Conservation (phyloP, 2,113 vertebrate genomes). For the Mastomys natalensis region DNA sequence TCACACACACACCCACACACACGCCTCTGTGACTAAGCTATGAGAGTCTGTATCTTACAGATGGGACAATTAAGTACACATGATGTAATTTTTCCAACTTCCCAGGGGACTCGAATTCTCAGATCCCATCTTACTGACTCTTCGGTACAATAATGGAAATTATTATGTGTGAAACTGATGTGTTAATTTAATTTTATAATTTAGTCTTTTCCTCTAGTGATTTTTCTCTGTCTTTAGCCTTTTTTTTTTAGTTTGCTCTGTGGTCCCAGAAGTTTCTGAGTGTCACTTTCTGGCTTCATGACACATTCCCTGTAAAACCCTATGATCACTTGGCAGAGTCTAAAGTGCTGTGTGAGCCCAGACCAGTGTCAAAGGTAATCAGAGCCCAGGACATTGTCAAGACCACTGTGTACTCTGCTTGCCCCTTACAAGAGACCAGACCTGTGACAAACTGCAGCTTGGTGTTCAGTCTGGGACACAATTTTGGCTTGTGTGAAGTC, state of each 20-base stretch:
- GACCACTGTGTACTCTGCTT: constrained; percentile 46
- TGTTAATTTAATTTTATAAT: background rate
- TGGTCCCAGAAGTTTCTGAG: background rate
- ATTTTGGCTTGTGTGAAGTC: constrained; percentile 23
- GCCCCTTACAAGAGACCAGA: constrained; percentile 48
- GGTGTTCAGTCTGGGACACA: constrained; percentile 34
- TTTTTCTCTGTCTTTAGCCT: background rate
- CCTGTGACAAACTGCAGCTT: constrained; percentile 57
- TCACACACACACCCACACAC: fast-evolving
- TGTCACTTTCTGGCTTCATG: constrained; percentile 30
- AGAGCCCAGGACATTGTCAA: constrained; percentile 61
- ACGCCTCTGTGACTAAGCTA: background rate
- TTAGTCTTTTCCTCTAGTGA: background rate
- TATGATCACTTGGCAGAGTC: constrained; percentile 52
- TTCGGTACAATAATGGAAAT: background rate
- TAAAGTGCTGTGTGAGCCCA: constrained; percentile 41
- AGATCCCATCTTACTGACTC: background rate
- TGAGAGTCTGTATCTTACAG: background rate
- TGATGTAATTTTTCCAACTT: background rate
- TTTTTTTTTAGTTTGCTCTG: background rate
- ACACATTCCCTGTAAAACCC: constrained; percentile 46
- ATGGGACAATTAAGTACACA: background rate
- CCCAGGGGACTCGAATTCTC: background rate
- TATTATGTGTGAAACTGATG: background rate
- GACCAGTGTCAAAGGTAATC: constrained; percentile 68